Evolutionary conservation across 2,888 invertebrate genomes (phyloP).

Genomic region (Arrhopalites spinosus): DNA sequence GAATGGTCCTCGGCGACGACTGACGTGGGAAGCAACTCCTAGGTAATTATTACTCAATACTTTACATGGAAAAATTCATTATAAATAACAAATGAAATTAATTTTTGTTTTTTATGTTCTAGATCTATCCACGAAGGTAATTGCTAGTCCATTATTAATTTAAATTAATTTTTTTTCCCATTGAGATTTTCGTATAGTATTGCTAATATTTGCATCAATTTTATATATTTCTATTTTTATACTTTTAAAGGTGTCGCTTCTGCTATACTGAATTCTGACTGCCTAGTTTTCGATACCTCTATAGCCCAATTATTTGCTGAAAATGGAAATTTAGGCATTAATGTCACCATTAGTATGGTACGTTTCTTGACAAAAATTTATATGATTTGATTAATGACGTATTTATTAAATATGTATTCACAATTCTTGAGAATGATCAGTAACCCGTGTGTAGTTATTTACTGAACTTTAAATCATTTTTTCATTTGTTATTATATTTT

Average conservation of each 20-base stretch:
- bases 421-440: neutral
- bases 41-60: neutral
- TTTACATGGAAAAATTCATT: too few species aligned
- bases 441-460: neutral
- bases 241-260: slow-evolving; percentile 66
- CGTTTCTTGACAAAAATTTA: slow-evolving; percentile 1
- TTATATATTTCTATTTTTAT: too few species aligned
- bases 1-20: slow-evolving; percentile 64
- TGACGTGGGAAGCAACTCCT: slow-evolving; percentile 69
- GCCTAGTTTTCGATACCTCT: slow-evolving; percentile 67
- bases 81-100: too few species aligned
- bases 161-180: too few species aligned
- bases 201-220: too few species aligned
- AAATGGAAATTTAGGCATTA: slow-evolving; percentile 68
- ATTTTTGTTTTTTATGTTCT: neutral
- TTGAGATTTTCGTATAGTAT: too few species aligned
- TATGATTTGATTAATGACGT: neutral
- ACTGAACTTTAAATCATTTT: too few species aligned
- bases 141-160: too few species aligned
- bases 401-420: too few species aligned
- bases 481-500: too few species aligned
- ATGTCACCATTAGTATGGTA: slow-evolving; percentile 64
- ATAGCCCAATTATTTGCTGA: slow-evolving; percentile 68
- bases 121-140: slow-evolving; percentile 64
- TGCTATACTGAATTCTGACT: slow-evolving; percentile 67